Base-by-base conservation (phyloP, 2,888 invertebrate species). In the Machimus rusticus region DNA sequence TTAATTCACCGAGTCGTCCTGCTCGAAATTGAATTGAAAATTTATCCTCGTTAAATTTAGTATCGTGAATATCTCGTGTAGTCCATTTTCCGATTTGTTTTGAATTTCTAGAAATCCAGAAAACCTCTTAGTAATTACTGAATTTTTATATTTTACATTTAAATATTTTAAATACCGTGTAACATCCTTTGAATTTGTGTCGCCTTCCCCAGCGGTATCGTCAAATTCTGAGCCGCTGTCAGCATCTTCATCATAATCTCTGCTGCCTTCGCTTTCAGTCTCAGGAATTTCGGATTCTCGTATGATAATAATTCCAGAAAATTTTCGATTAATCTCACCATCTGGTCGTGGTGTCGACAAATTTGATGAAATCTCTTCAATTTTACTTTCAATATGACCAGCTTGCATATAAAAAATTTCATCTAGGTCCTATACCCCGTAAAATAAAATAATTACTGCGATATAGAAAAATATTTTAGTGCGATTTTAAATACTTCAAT, bases 11-110 rank as follows among this genome's bases (percentile, higher is more conserved):
- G 89, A 96, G 93, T 86, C 95, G 94, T 0, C 96, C 96, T 0
- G 96, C 96, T 85, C 97, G 93, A 90, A 97, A 97, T 89, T 96
- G 95, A 74, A 97, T 93, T 0, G 95, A 95, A 5, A 96, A 95
- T 90, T 97, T 96, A 90, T 97, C 97, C 91, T 98, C 98, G 91
- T 97, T 97, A 90, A 96, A 97, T 91, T 97, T 97, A 88, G 95
- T 94, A 89, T 97, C 97, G 90, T 96, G 96, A 8, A 96, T 94
- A 90, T 96, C 95, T 89, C 95, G 94, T 28, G 94, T 95, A 0
- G 95, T 95, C 97, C 97, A 97, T 74, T 94, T 93, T 4, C 93
- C 93, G 31, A 91, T 2, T 19, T 23, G 12, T 16, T 37, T 5
- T 51, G 55, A 31, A 31, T 76, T 16, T 34, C 76, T 76, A 34